These are phyloP conservation scores for Zophobas morio DNA, from an alignment of 1,140 invertebrate genomes.

Conservation along the genomic window DNA sequence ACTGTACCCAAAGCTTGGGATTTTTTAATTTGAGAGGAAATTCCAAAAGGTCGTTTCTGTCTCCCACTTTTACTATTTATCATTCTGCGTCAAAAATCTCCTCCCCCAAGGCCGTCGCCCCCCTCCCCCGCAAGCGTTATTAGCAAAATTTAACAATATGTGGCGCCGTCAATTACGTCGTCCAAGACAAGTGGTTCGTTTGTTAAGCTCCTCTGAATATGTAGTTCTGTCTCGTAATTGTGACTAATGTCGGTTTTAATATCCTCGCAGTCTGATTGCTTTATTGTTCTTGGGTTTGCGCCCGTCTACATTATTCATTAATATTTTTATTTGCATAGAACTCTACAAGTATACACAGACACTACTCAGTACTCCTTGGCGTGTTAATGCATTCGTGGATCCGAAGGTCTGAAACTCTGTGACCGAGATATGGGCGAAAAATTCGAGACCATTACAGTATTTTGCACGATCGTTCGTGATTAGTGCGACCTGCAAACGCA, in stretches of 20 bases:
- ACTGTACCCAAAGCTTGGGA: too few species aligned
- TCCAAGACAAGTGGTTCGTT: slow-evolving; percentile 53
- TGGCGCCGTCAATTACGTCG: slow-evolving; percentile 40
- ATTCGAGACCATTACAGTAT: not conserved
- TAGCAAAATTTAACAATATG: slow-evolving; percentile 26
- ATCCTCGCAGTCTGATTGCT: slow-evolving; percentile 60
- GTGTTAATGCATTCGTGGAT: slow-evolving; percentile 7
- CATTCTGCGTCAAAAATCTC: too few species aligned
- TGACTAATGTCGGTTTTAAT: slow-evolving; percentile 61
- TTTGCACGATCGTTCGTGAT: slow-evolving; percentile 35
- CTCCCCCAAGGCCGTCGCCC: too few species aligned
- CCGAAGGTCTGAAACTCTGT: slow-evolving; percentile 24
- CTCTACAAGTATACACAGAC: slow-evolving; percentile 17
- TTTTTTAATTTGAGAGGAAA: too few species aligned
- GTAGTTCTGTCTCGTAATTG: slow-evolving; percentile 59
- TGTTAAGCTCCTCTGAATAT: slow-evolving; percentile 58
- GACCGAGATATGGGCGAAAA: slow-evolving; percentile 15
- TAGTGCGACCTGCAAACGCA: slow-evolving; percentile 16
- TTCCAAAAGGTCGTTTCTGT: too few species aligned
- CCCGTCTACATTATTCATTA: slow-evolving; percentile 45
- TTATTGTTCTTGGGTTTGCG: slow-evolving; percentile 58
- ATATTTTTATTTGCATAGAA: slow-evolving; percentile 33
- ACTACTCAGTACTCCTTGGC: not conserved
- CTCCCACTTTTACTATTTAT: not conserved
- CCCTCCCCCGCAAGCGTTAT: not conserved